Evolutionary conservation across 2,797 vertebrate genomes (phyloP).

Genomic region (Pampus argenteus): DNA sequence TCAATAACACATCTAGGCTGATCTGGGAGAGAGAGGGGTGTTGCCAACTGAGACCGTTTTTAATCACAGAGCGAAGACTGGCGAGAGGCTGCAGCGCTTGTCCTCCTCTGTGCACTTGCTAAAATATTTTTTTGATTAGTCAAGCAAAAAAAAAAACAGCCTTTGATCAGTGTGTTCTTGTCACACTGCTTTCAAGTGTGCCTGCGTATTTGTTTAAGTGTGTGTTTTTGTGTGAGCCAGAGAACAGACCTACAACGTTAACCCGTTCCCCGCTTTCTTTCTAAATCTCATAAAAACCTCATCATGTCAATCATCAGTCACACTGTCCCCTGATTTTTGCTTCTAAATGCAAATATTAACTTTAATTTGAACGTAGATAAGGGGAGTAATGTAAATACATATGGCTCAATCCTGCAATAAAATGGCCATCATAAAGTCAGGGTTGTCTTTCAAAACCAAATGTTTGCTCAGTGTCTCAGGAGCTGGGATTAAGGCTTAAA

Average conservation of each 20-base stretch:
- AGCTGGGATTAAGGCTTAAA: constrained; percentile 25
- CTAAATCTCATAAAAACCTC: too few species aligned
- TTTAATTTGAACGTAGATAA: background rate
- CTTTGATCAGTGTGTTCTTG: constrained; percentile 44
- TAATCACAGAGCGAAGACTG: constrained; percentile 44
- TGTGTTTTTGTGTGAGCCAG: constrained; percentile 9
- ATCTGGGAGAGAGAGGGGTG: constrained; percentile 39
- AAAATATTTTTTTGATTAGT: constrained; percentile 32
- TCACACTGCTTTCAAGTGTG: constrained; percentile 27
- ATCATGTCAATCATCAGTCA: too few species aligned
- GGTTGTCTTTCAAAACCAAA: constrained; percentile 3
- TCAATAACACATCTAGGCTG: constrained; percentile 63
- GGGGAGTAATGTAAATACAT: background rate
- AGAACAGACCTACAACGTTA: constrained; percentile 11
- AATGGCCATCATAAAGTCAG: background rate
- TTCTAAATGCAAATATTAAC: background rate
- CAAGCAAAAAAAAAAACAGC: constrained; percentile 39
- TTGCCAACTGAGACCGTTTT: constrained; percentile 57
- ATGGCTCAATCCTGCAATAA: background rate
- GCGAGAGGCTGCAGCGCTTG: constrained; percentile 34
- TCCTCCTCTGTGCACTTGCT: constrained; percentile 17
- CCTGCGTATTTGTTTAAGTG: background rate
- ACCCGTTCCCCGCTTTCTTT: background rate
- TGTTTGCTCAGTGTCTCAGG: constrained; percentile 29
- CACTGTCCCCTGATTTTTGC: background rate